A percentile compares a stretch with the other conserved stretches of the same genome.
phyloP scores from a whole-genome alignment of 2,797 vertebrate genomes.

The Onychomys torridus region DNA sequence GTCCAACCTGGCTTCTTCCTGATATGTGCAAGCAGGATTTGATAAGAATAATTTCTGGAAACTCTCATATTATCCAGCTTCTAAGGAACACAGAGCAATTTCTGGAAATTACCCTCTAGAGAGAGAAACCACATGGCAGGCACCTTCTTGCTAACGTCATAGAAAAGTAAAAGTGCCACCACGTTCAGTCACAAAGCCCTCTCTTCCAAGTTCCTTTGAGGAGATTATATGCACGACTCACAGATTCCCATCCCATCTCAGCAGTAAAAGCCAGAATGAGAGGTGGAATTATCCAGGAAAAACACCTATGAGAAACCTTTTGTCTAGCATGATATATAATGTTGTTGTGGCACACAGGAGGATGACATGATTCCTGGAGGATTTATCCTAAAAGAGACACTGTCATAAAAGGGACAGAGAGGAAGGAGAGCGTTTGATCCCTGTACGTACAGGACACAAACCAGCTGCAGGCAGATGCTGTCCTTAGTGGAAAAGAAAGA shows the following conservation, averaged over 20 bases:
- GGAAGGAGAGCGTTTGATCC: neutral
- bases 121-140: neutral
- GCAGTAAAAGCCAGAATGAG: neutral
- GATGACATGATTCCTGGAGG: neutral
- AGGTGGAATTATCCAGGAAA: neutral
- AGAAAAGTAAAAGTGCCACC: neutral
- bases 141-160: neutral
- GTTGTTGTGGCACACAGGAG: neutral
- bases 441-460: neutral
- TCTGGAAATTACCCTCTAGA: neutral
- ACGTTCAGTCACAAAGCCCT: neutral
- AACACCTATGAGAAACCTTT: neutral
- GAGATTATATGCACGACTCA: neutral
- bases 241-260: neutral
- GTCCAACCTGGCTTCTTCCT: neutral
- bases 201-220: neutral
- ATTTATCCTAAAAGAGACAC: neutral
- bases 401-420: neutral
- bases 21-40: neutral
- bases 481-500: neutral
- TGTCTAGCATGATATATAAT: neutral
- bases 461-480: neutral
- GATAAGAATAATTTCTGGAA: neutral
- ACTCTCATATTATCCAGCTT: neutral
- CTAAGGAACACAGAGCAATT: neutral